Evolutionary conservation across 2,888 invertebrate species (phyloP).

Genomic region (Asteroscopus sphinx): DNA sequence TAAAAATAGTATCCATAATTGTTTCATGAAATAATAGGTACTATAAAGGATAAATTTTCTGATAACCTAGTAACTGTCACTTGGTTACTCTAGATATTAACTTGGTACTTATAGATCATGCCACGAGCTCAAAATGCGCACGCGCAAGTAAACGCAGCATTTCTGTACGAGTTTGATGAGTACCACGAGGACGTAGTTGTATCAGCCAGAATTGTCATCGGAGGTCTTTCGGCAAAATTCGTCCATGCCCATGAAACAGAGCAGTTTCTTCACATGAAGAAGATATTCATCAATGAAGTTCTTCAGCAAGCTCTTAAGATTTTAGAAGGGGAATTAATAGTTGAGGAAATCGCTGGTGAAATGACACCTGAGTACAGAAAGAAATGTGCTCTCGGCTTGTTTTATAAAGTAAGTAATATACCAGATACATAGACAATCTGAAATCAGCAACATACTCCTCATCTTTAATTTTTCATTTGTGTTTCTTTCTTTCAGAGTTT

Average conservation of each 20-base stretch:
- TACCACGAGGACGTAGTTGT: conserved; percentile 64
- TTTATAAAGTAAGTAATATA: conserved; percentile 91
- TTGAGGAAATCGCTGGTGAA: conserved; percentile 85
- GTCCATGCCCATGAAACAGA: conserved; percentile 91
- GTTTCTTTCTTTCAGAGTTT: conserved; percentile 77
- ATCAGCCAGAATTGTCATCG: conserved; percentile 90
- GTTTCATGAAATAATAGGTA: neutral
- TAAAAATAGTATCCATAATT: no score
- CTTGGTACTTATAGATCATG: conserved; percentile 90
- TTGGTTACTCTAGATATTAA: no score
- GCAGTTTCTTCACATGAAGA: conserved; percentile 72
- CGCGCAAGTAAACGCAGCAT: conserved; percentile 93
- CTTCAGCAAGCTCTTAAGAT: conserved; percentile 87
- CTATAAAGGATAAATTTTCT: no score
- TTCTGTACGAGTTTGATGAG: conserved; percentile 89
- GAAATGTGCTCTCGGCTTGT: conserved; percentile 90
- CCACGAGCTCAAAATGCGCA: conserved; percentile 93
- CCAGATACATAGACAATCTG: no score
- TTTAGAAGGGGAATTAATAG: conserved; percentile 87
- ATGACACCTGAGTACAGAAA: conserved; percentile 90
- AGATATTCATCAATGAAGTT: conserved; percentile 81
- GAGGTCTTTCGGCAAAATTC: conserved; percentile 87
- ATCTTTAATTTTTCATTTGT: neutral
- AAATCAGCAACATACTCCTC: no score
- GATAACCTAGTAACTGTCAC: no score